These are phyloP conservation scores for Argentina silus DNA, from an alignment of 2,797 vertebrate genomes.

Conservation along the genomic window DNA sequence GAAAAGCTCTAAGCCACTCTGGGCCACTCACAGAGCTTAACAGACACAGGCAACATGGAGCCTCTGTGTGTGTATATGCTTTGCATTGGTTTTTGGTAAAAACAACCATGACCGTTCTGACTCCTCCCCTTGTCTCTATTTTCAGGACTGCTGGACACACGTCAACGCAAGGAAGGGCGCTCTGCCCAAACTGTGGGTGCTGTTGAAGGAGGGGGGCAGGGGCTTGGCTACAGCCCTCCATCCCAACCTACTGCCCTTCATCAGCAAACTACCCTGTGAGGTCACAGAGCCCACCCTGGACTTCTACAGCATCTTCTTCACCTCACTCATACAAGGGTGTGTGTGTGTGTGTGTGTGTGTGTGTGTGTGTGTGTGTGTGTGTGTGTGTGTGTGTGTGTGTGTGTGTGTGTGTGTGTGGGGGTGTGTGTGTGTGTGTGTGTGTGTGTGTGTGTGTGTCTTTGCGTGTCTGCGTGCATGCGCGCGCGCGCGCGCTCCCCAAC, in stretches of 20 bases:
- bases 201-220: constrained; percentile 89
- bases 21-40: no score
- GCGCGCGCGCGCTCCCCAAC: not conserved
- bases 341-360: not conserved
- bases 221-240: constrained; percentile 89
- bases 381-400: not conserved
- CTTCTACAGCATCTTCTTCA: constrained; percentile 88
- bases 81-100: not conserved
- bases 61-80: no score
- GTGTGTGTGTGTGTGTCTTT: not conserved
- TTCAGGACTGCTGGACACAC: constrained; percentile 93
- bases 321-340: constrained; percentile 86
- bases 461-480: not conserved
- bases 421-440: not conserved
- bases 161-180: constrained; percentile 92
- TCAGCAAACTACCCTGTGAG: constrained; percentile 88
- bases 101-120: not conserved
- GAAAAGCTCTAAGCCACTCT: no score
- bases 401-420: constrained; percentile 71
- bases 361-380: not conserved
- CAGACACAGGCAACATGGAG: no score
- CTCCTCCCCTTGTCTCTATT: constrained; percentile 7
- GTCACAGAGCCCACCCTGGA: constrained; percentile 84
- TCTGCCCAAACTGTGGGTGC: constrained; percentile 89
- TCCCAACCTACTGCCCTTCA: constrained; percentile 92